Evolutionary conservation across 2,113 vertebrate genomes (phyloP).

Genomic region (Neotragus pygmaeus): DNA sequence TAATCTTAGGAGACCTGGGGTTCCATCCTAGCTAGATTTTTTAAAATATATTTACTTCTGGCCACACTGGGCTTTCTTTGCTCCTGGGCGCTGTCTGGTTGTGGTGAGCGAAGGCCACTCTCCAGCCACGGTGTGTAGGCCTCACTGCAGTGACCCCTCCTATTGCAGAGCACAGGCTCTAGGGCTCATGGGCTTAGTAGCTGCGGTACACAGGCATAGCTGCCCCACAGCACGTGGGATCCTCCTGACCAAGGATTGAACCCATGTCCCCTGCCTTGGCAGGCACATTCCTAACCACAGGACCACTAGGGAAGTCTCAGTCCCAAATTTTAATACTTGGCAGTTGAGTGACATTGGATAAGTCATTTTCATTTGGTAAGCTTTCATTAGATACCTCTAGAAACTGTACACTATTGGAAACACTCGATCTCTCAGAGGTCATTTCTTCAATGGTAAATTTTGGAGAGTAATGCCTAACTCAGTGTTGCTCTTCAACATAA

Average conservation of each 20-base stretch:
- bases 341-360: not conserved
- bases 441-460: not conserved
- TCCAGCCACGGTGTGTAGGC: not conserved
- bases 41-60: not conserved
- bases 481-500: not conserved
- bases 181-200: not conserved
- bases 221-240: not conserved
- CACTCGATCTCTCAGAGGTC: not conserved
- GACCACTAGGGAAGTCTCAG: not conserved
- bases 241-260: not conserved
- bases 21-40: not conserved
- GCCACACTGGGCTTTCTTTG: not conserved
- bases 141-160: not conserved
- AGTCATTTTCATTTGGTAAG: constrained; percentile 1
- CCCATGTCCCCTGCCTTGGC: not conserved
- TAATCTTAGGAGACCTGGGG: not conserved
- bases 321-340: not conserved
- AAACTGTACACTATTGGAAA: not conserved
- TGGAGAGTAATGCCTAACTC: not conserved
- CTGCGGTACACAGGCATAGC: not conserved
- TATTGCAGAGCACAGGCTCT: not conserved
- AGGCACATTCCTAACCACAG: not conserved
- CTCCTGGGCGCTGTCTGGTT: not conserved
- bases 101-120: not conserved
- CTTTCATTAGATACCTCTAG: not conserved